phyloP scores from a whole-genome alignment of 2,113 vertebrate species.

The Bubo blakistoni region DNA sequence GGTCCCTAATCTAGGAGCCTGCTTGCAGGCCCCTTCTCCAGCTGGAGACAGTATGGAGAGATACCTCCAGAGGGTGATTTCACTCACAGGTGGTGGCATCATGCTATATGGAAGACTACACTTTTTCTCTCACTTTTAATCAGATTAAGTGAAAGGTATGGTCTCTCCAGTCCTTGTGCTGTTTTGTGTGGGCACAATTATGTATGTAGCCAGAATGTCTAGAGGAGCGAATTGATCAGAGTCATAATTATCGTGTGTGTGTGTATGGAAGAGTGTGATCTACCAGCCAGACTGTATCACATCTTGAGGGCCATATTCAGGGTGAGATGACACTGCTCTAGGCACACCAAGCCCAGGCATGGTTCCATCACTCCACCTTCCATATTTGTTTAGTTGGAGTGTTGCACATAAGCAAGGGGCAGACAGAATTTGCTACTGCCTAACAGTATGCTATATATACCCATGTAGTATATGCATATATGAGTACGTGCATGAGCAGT shows the following conservation, averaged over 20 bases:
- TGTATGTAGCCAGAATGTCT: background rate
- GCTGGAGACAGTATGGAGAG: accelerated
- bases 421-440: background rate
- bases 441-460: background rate
- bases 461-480: too few relatives aligned
- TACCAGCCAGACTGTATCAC: background rate
- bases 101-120: background rate
- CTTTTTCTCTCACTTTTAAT: background rate
- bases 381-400: background rate
- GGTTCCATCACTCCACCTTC: background rate
- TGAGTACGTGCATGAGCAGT: background rate
- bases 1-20: background rate
- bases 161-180: background rate
- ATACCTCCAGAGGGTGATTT: background rate
- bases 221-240: background rate
- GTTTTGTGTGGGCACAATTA: background rate
- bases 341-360: background rate
- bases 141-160: background rate
- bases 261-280: background rate
- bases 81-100: background rate
- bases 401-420: background rate
- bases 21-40: background rate
- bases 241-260: accelerated
- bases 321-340: background rate
- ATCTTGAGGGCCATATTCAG: background rate